These are phyloP conservation scores for Pyrrhosoma nymphula DNA, from an alignment of 2,888 invertebrate species.

Conservation along the genomic window DNA sequence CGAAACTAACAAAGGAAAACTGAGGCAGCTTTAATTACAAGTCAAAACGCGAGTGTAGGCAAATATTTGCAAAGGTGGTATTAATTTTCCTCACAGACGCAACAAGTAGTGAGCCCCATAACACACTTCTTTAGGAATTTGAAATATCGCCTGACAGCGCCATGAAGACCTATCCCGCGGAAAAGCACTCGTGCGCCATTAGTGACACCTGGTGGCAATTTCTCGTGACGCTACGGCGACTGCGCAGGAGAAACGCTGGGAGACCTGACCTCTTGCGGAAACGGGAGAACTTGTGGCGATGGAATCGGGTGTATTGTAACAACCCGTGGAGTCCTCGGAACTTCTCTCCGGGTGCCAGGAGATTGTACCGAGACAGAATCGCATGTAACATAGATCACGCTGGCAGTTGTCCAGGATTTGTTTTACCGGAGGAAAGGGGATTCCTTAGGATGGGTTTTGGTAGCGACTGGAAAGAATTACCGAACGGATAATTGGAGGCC, in stretches of 20 bases:
- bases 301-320: background rate
- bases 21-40: too few relatives aligned
- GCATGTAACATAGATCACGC: background rate
- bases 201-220: slow-evolving; percentile 40
- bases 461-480: too few relatives aligned
- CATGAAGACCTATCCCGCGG: background rate
- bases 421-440: background rate
- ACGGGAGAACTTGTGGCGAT: background rate
- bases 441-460: background rate
- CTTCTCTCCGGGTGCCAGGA: background rate
- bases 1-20: too few relatives aligned
- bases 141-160: too few relatives aligned
- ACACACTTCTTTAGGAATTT: too few relatives aligned
- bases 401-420: background rate
- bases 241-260: slow-evolving; percentile 47
- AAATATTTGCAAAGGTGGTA: too few relatives aligned
- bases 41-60: too few relatives aligned
- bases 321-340: background rate
- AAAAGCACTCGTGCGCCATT: background rate
- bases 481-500: too few relatives aligned
- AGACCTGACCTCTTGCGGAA: slow-evolving; percentile 44
- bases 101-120: too few relatives aligned
- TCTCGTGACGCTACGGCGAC: background rate
- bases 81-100: too few relatives aligned
- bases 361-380: background rate